Evolutionary conservation across 2,797 vertebrate species (phyloP), one percentile per base, ranked within the genome.

Genomic region (Varecia variegata): DNA sequence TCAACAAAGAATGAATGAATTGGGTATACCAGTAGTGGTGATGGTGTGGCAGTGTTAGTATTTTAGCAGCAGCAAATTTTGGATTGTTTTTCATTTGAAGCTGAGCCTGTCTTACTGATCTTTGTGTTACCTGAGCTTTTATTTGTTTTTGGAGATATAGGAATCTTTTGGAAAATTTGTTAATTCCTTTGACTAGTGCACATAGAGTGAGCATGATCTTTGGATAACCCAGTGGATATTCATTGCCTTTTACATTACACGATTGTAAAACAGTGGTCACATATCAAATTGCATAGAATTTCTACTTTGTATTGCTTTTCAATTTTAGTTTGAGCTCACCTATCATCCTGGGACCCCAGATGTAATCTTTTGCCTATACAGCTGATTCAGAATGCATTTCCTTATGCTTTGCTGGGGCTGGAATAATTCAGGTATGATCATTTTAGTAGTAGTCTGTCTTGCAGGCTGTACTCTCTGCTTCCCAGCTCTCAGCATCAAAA

Each of bases 301-400:
- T 40, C 68, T 96, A 74, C 40, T 89, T 96, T 92, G 58, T 58
- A 95, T 96, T 84, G 20, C 38, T 40, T 92, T 67, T 94, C 62
- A 86, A 8, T 71, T 52, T n/a, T 43, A 65, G 8, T 45, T 65
- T 89, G 56, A 86, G 35, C 85, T 97, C 80, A 40, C 81, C 2
- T 85, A 17, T 80, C 60, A 81, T 76, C 62, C n/a, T 86, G 50
- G 14, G 65, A 60, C 21, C 38, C 92, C 56, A 30, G 4, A 68
- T 30, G 14, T 82, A 68, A 45, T 87, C 56, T 88, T 83, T 93
- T 74, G 62, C 68, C n/a, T 96, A 80, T 45, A 73, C 65, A 95
- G 71, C 94, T 96, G 90, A 47, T 83, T 32, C 67, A 88, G 47
- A 83, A 45, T 81, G 83, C 47, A 38, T 73, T 95, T 96, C 89